These are phyloP conservation scores for Patagioenas fasciata DNA, from an alignment of 2,113 vertebrate genomes.

Conservation along the genomic window DNA sequence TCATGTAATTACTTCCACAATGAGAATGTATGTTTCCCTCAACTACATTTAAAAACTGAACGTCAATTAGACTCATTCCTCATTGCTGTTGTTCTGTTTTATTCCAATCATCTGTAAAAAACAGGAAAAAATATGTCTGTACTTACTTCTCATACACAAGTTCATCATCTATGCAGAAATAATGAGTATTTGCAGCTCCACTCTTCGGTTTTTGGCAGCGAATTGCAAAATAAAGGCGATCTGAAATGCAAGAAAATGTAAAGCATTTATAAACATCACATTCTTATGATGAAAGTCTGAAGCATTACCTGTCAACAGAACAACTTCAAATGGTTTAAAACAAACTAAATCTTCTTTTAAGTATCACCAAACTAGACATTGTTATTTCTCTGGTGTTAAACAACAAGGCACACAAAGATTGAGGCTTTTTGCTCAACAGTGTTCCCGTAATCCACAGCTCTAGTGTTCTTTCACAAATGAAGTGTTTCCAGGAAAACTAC, in stretches of 20 bases:
- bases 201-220: conserved; percentile 91
- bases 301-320: background rate
- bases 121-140: background rate
- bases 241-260: conserved; percentile 77
- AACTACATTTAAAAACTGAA: background rate
- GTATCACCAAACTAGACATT: background rate
- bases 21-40: background rate
- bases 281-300: background rate
- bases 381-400: background rate
- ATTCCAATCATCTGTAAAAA: background rate
- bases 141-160: conserved; percentile 97
- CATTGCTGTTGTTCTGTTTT: background rate
- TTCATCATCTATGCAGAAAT: conserved; percentile 96
- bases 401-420: background rate
- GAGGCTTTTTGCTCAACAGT: background rate
- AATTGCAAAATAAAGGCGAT: conserved; percentile 95
- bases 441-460: background rate
- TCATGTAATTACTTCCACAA: background rate
- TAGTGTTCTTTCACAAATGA: background rate
- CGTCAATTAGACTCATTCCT: background rate
- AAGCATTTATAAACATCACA: background rate
- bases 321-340: background rate
- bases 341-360: background rate
- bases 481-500: background rate
- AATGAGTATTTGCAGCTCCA: conserved; percentile 87